These are phyloP conservation scores for Cossypha caffra DNA, from an alignment of 2,797 vertebrate species.

Conservation along the genomic window DNA sequence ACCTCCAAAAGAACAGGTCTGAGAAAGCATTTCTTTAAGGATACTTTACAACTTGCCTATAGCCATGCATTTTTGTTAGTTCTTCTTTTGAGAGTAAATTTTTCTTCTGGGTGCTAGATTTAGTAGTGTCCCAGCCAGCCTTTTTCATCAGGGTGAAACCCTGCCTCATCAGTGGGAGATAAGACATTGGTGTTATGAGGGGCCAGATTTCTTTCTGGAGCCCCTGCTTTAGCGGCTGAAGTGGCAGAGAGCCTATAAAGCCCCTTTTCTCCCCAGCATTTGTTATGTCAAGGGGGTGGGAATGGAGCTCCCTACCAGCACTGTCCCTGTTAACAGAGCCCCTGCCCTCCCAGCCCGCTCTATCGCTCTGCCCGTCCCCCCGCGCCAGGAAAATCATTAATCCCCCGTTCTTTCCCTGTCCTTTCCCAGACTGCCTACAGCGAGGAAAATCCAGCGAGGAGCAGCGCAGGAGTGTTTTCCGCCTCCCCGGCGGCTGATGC, in stretches of 20 bases:
- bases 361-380: rapidly evolving
- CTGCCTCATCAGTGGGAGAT: not conserved
- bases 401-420: not conserved
- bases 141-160: not conserved
- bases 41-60: not conserved
- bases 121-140: not conserved
- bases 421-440: not conserved
- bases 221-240: not conserved
- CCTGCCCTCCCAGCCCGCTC: not conserved
- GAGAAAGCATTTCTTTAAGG: not conserved
- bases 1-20: not conserved
- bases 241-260: not conserved
- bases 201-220: not conserved
- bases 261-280: rapidly evolving
- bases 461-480: not conserved
- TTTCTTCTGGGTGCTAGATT: not conserved
- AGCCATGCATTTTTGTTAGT: not conserved
- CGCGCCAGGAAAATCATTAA: not conserved
- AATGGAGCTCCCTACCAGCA: not conserved
- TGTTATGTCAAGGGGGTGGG: not conserved
- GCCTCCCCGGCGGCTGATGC: rapidly evolving
- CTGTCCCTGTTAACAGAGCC: not conserved
- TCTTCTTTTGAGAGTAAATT: not conserved
- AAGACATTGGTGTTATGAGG: not conserved
- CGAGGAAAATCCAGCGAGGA: not conserved